Base-by-base conservation (phyloP, 2,113 vertebrate genomes). In the Galemys pyrenaicus region DNA sequence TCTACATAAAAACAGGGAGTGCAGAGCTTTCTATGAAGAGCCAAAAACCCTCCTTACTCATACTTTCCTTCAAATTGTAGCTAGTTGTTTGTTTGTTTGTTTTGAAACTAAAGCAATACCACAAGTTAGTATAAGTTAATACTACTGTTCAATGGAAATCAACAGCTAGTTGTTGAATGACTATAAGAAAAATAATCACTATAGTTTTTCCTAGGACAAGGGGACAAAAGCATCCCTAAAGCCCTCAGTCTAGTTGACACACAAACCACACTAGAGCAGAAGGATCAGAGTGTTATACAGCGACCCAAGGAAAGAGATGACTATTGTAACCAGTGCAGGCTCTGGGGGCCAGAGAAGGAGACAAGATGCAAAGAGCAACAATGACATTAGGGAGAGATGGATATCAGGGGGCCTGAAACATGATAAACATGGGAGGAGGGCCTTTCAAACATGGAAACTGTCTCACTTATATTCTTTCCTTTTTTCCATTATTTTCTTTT, bases 291-390 rank as follows among this genome's bases (percentile, higher is more conserved):
- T 3, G 3, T 7, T 37, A 28, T n/a, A 11, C 3, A 67, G 68
- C 30, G 41, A 37, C 11, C 35, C 8, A 62, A 32, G 44, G 51
- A 49, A 44, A 44, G 44, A 71, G 39, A 58, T 32, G 35, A 19
- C 32, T 46, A 2, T 10, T 56, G 20, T 26, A 77, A 37, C 30
- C 15, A 62, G 35, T 46, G 15, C 2, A 22, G 19, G 35, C 35
- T 77, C 19, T 10, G 30, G 17, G 11, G 6, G 7, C 2, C 12
- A 39, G 46, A 51, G 67, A 35, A 6, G 2, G 32, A 35, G 44
- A 26, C 5, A 51, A 9, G 16, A 17, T 77, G 8, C 0, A 1
- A 7, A 26, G 7, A 32, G 9, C 1, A 41, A 46, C 28, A 70
- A n/a, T 0, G n/a, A 6, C n/a, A 70, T 70, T 6, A 13, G 39